Conservation (phyloP, 2,113 vertebrate species). For the Coreoperca whiteheadi region DNA sequence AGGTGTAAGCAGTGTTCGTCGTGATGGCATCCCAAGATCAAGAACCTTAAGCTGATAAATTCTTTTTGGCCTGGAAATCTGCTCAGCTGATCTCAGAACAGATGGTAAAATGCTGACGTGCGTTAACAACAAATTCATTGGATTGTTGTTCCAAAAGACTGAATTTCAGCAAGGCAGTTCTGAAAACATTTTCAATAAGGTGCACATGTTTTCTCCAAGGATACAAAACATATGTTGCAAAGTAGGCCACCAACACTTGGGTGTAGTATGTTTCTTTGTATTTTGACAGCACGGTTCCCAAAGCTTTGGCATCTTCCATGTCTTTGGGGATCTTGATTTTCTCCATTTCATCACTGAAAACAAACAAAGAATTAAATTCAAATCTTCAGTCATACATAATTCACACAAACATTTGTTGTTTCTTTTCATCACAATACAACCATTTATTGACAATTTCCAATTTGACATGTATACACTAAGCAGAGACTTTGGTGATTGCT, state of each 20-base stretch:
- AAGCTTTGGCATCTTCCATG: constrained; percentile 98
- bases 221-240: constrained; percentile 99
- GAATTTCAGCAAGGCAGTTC: neutral
- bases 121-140: neutral
- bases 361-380: neutral
- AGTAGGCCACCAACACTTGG: constrained; percentile 97
- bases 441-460: neutral
- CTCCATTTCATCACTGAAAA: constrained; percentile 91
- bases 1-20: neutral
- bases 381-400: neutral
- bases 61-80: neutral
- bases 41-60: neutral
- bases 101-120: neutral
- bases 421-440: neutral
- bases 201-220: constrained; percentile 82
- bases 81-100: neutral
- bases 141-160: neutral
- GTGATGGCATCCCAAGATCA: neutral
- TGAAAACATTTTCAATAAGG: neutral
- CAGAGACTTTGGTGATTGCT: neutral
- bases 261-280: constrained; percentile 99
- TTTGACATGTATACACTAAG: neutral
- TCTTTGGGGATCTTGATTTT: constrained; percentile 96
- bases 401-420: neutral
- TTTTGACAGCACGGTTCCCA: constrained; percentile 97